Evolutionary conservation across 1,140 invertebrate genomes (phyloP).

Genomic region (Drosophila pachea): DNA sequence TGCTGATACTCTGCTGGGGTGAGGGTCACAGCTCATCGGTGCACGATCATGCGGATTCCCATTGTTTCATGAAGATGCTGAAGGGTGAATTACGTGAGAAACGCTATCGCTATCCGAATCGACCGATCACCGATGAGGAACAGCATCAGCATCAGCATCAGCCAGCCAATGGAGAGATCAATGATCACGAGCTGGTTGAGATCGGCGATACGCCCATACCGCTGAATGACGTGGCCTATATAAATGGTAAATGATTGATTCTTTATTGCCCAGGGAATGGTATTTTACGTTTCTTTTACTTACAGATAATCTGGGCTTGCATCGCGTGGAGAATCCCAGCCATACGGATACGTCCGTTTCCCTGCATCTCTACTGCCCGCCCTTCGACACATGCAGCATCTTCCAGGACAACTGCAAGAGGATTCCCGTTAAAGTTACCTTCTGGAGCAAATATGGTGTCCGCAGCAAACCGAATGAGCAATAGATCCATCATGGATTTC

Average conservation of each 20-base stretch:
- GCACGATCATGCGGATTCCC: slow-evolving; percentile 96
- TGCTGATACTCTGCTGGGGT: slow-evolving; percentile 98
- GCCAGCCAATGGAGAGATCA: slow-evolving; percentile 36
- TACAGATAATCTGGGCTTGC: slow-evolving; percentile 94
- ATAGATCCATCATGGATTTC: slow-evolving; percentile 32
- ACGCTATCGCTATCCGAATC: slow-evolving; percentile 77
- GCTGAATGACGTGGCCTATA: slow-evolving; percentile 93
- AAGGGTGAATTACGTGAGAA: slow-evolving; percentile 86
- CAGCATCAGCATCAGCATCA: slow-evolving; percentile 2
- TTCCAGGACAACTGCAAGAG: slow-evolving; percentile 95
- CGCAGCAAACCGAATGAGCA: slow-evolving; percentile 60
- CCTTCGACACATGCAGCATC: slow-evolving; percentile 91
- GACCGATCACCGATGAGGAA: slow-evolving; percentile 23
- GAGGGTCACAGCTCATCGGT: slow-evolving; percentile 96
- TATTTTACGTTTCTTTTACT: slow-evolving; percentile 4
- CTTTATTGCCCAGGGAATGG: neutral
- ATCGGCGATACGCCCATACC: slow-evolving; percentile 83
- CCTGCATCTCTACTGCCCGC: slow-evolving; percentile 97
- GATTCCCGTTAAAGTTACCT: slow-evolving; percentile 84
- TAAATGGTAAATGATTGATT: slow-evolving; percentile 88
- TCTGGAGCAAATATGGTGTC: slow-evolving; percentile 82
- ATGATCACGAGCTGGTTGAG: slow-evolving; percentile 80
- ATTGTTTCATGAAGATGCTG: slow-evolving; percentile 98
- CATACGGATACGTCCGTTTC: slow-evolving; percentile 92
- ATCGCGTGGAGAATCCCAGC: slow-evolving; percentile 97